Percentiles rank a stretch among this genome's conserved stretches.
phyloP scores from a whole-genome alignment of 2,113 vertebrate genomes.

The Sylvia atricapilla region DNA sequence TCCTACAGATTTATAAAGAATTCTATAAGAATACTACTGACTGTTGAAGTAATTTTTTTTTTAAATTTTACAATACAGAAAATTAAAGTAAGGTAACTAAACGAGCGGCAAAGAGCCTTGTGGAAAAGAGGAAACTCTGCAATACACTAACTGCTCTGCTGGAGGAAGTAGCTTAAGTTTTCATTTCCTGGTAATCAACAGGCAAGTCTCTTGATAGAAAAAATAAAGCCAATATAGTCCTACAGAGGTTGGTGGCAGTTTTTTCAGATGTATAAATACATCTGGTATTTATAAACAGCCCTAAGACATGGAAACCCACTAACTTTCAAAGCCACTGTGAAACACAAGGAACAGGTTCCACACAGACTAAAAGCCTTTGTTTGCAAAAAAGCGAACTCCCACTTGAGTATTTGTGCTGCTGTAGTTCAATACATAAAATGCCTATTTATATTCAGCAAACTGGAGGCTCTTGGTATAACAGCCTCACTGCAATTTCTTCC shows the following conservation, averaged over 20 bases:
- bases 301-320: neutral
- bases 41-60: neutral
- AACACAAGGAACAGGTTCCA: neutral
- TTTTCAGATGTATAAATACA: neutral
- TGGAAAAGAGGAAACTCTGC: neutral
- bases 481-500: neutral
- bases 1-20: neutral
- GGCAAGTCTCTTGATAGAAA: neutral
- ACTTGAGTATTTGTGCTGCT: neutral
- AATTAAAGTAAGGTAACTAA: slow-evolving; percentile 10
- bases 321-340: neutral
- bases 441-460: neutral
- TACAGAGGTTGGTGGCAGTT: neutral
- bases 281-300: neutral
- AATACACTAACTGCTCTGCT: slow-evolving; percentile 56
- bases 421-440: neutral
- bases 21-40: neutral
- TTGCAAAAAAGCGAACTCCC: neutral
- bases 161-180: slow-evolving; percentile 69
- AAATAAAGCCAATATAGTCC: neutral
- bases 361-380: neutral
- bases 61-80: slow-evolving; percentile 21
- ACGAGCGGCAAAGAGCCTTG: neutral
- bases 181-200: slow-evolving; percentile 52
- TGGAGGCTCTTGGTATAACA: neutral